Evolutionary conservation across 1,140 invertebrate species (phyloP), one percentile per base, ranked within the genome.

Genomic region (Neodiprion pinetum): DNA sequence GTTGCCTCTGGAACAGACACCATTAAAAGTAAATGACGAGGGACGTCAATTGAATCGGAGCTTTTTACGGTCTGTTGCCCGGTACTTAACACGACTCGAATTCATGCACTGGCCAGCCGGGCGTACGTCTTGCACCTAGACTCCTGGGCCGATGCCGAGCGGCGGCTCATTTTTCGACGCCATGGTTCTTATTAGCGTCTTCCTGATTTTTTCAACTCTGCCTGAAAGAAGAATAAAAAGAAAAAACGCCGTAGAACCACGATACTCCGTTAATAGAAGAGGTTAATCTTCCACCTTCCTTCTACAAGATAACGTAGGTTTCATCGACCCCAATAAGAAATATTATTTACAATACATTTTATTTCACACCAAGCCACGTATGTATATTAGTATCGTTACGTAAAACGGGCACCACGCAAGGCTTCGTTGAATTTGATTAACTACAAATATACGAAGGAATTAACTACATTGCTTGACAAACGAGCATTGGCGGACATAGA

Each of bases 131-230:
- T 61, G 53, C 3, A 12, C 9, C n/a, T 61, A 14, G 53, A 61
- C 53, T 3, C 53, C 53, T 14, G 53, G 53, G 9, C 53, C 11
- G 53, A 61, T 12, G 53, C 53, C 11, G 53, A 61, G 53, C 4
- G 11, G 3, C 4, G 11, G 53, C 11, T 61, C 53, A 61, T 61
- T 61, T 61, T 61, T 61, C 4, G 11, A 61, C 53, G 53, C 11
- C 53, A 61, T 14, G 53, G n/a, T 61, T 61, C 53, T 61, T 61
- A 61, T 61, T 61, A 61, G 53, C 53, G 11, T 61, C 53, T 61
- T 61, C 53, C 53, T 61, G 53, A 12, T 61, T 61, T 61, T 61
- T 61, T 61, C 53, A 40, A 40, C 53, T 61, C 53, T 61, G n/a
- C 11, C 53, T 61, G n/a, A 17, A 9, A 12, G 53, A 61, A 14